Base-by-base conservation (phyloP, 2,888 invertebrate genomes). In the Brachypalpus laphriformis region DNA sequence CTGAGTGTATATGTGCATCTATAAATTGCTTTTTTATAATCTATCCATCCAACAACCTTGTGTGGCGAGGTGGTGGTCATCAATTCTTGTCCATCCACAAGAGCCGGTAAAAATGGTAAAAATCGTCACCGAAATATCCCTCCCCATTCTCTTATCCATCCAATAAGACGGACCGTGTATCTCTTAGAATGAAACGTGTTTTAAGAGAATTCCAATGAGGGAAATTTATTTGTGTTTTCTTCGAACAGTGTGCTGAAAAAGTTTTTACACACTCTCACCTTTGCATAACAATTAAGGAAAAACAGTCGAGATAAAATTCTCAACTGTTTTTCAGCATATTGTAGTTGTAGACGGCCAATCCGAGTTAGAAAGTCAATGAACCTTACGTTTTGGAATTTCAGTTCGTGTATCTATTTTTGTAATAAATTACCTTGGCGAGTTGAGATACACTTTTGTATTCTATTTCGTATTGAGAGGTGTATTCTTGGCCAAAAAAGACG, bases 41-140 rank as follows among this genome's bases (percentile, higher is more conserved):
- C 31, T 18, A 37, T 47, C 47, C 78, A 65, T 28, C 40, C 18
- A 49, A 66, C 65, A 80, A 80, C 80, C 72, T 72, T 80, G 78
- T 65, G 68, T 16, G 47, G 57, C 9, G 9, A 28, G 71, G 40
- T 45, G 61, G 61, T 70, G 61, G 78, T 83, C 74, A 83, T 70
- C 51, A 68, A 74, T 80, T 74, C 61, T 75, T 78, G 54, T 72
- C 45, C 56, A 40, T 47, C 49, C 22, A 47, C 65, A 65, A 65
- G 68, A 74, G 82, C 82, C 82, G 82, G 82, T 82, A 82, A 81
- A 74, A 75, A 75, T 81, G 22, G 68, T 47, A 68, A 54, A 72
- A 78, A 61, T 70, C 54, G 45, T 34, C 31, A 40, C 16, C 25
- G 40, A 31, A 65, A 25, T 56, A 25, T n/a, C n/a, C n/a, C n/a